These are phyloP conservation scores for Vanessa atalanta DNA, from an alignment of 1,140 invertebrate genomes.

Conservation along the genomic window DNA sequence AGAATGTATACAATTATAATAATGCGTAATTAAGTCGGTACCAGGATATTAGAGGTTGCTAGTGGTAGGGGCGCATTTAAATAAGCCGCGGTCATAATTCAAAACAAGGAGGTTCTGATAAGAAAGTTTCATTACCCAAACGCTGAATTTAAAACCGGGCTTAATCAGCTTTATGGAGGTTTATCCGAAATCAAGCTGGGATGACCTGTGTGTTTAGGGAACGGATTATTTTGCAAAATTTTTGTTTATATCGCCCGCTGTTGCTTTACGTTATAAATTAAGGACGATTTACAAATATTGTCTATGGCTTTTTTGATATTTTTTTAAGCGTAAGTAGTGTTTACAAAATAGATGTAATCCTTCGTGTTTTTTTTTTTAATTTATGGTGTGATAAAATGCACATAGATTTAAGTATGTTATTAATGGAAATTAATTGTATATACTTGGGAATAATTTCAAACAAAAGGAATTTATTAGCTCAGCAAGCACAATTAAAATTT, in stretches of 20 bases:
- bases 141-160: conserved; percentile 75
- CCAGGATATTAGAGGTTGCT: conserved; percentile 36
- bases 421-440: neutral
- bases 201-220: conserved; percentile 74
- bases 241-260: conserved; percentile 54
- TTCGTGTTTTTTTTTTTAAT: neutral
- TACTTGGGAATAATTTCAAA: neutral
- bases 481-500: conserved; percentile 40
- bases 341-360: neutral
- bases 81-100: conserved; percentile 68
- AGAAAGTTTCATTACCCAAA: conserved; percentile 78
- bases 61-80: conserved; percentile 55
- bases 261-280: conserved; percentile 43
- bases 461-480: neutral
- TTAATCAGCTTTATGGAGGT: conserved; percentile 73
- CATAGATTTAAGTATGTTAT: neutral
- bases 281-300: conserved; percentile 41
- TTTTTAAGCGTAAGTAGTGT: conserved; percentile 6
- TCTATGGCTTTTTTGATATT: conserved; percentile 28
- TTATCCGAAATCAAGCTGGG: conserved; percentile 63
- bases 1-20: conserved; percentile 32
- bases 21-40: conserved; percentile 35
- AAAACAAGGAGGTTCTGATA: conserved; percentile 71
- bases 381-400: neutral
- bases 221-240: conserved; percentile 70